Conservation (phyloP, 2,797 vertebrate genomes). For the Peromyscus nudipes region DNA sequence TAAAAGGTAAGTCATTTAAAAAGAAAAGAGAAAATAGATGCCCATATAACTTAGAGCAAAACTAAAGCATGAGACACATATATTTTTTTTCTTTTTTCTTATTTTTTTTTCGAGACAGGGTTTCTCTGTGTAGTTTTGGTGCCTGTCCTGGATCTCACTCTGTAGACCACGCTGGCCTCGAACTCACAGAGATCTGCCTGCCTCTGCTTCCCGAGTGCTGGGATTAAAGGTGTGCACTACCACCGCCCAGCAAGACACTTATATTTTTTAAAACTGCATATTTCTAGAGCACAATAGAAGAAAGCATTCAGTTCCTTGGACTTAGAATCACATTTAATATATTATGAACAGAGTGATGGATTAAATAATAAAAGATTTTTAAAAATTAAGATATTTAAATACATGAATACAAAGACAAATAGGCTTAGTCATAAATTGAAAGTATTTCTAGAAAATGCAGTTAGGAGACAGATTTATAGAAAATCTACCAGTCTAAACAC, state of each 20-base stretch:
- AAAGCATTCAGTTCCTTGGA: slow-evolving; percentile 15
- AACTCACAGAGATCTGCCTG: too few relatives aligned
- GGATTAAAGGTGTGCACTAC: too few relatives aligned
- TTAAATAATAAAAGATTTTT: slow-evolving; percentile 29
- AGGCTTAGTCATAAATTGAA: background rate
- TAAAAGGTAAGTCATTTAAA: background rate
- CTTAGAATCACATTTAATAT: slow-evolving; percentile 40
- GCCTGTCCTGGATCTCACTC: too few relatives aligned
- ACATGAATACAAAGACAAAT: background rate
- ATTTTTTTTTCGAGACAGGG: too few relatives aligned
- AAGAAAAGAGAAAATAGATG: background rate
- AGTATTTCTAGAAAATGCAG: slow-evolving; percentile 36
- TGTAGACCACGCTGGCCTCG: too few relatives aligned
- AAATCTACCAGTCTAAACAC: background rate
- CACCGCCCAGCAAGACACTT: too few relatives aligned
- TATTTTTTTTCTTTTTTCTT: too few relatives aligned
- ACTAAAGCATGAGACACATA: background rate
- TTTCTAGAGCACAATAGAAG: slow-evolving; percentile 20
- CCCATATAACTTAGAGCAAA: background rate
- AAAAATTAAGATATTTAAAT: slow-evolving; percentile 32
- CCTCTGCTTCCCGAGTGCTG: too few relatives aligned
- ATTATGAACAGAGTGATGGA: background rate
- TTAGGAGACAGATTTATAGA: background rate
- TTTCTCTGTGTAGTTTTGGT: too few relatives aligned
- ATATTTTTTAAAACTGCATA: background rate